phyloP scores from a whole-genome alignment of 2,797 vertebrate genomes.

The Aldrovandia affinis region DNA sequence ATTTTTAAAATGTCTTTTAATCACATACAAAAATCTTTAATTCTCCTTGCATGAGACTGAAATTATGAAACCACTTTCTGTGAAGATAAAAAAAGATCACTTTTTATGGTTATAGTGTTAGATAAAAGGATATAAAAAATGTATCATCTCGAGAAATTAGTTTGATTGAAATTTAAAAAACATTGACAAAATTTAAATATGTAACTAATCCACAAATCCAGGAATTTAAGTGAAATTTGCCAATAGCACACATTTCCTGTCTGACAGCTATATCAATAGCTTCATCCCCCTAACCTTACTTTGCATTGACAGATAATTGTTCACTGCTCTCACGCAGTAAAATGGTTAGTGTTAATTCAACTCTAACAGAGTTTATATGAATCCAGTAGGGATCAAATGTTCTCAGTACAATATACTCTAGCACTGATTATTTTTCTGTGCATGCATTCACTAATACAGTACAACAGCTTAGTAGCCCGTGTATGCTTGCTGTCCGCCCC shows the following conservation, averaged over 20 bases:
- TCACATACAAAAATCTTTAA: conserved; percentile 43
- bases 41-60: background rate
- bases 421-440: background rate
- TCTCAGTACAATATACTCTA: background rate
- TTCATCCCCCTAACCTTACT: no score
- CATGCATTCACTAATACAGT: background rate
- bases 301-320: no score
- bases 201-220: background rate
- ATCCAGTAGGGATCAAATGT: background rate
- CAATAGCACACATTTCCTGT: no score
- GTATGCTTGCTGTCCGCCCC: background rate
- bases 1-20: conserved; percentile 47
- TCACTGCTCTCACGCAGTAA: no score
- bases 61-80: conserved; percentile 39
- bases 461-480: background rate
- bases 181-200: background rate
- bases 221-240: no score
- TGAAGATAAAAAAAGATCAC: conserved; percentile 38
- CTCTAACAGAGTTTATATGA: no score
- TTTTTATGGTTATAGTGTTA: conserved; percentile 33
- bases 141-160: background rate
- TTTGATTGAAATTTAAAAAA: background rate
- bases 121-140: conserved; percentile 36
- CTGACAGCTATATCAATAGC: no score
- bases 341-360: no score